These are phyloP conservation scores for Lasioglossum figueresi DNA, from an alignment of 2,888 invertebrate species.

Conservation along the genomic window DNA sequence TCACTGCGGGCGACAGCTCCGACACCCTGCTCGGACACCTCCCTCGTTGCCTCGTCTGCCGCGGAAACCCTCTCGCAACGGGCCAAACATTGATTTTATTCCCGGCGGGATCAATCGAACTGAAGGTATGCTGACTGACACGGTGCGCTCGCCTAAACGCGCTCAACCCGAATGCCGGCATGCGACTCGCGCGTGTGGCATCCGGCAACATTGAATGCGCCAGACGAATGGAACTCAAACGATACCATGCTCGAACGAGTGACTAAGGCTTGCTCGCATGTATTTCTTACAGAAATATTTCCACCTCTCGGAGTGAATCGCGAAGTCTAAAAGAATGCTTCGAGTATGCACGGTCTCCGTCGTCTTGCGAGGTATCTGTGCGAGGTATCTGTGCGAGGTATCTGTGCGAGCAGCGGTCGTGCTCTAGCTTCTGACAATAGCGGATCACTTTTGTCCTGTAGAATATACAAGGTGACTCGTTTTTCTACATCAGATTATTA, in stretches of 20 bases:
- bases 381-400: too few relatives aligned
- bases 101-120: conserved; percentile 70
- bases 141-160: background rate
- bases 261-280: background rate
- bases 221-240: background rate
- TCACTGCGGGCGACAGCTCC: conserved; percentile 65
- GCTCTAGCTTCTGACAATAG: too few relatives aligned
- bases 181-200: background rate
- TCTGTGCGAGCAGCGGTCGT: too few relatives aligned
- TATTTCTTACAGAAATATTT: too few relatives aligned
- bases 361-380: too few relatives aligned
- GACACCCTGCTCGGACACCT: conserved; percentile 54
- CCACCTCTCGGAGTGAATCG: too few relatives aligned
- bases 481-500: too few relatives aligned
- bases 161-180: background rate
- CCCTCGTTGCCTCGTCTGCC: conserved; percentile 34
- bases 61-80: conserved; percentile 58
- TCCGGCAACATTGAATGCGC: background rate
- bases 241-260: background rate
- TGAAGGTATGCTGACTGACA: conserved; percentile 12
- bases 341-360: too few relatives aligned
- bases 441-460: too few relatives aligned
- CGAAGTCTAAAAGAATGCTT: too few relatives aligned
- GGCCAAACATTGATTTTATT: conserved; percentile 78
- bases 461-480: too few relatives aligned